phyloP scores from a whole-genome alignment of 2,113 vertebrate genomes.

The Vidua macroura region DNA sequence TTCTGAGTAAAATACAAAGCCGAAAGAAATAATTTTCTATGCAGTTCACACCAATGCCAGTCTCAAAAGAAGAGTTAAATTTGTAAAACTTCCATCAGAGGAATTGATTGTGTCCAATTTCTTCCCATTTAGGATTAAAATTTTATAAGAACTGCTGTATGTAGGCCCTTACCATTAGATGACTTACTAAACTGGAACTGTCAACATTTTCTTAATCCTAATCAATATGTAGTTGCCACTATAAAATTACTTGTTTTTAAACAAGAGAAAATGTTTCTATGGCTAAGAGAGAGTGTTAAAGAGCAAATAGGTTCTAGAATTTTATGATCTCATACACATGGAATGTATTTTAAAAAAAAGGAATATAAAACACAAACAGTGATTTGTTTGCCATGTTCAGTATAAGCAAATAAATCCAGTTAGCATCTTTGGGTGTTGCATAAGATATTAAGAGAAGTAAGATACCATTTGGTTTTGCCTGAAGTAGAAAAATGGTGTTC shows the following conservation, averaged over 20 bases:
- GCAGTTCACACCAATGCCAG: not conserved
- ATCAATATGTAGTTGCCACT: not conserved
- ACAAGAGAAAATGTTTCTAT: not conserved
- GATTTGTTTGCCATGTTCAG: not conserved
- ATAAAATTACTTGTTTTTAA: not conserved
- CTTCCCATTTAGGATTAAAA: not conserved
- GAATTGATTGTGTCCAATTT: not conserved
- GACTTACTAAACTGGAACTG: not conserved
- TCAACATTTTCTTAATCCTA: not conserved
- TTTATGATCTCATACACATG: not conserved
- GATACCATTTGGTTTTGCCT: not conserved
- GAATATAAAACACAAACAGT: not conserved
- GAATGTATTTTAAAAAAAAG: not conserved
- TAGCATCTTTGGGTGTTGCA: not conserved
- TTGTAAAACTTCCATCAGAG: not conserved
- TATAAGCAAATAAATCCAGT: not conserved
- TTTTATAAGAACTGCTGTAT: not conserved
- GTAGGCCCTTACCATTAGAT: not conserved
- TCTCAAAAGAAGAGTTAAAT: not conserved
- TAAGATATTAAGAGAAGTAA: not conserved
- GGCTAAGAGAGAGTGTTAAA: not conserved
- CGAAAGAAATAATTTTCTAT: not conserved
- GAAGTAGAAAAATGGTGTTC: not conserved
- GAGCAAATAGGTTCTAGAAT: not conserved
- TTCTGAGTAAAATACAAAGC: slow-evolving; percentile 12